Conservation (phyloP, 2,888 invertebrate species). For the Patella caerulea region DNA sequence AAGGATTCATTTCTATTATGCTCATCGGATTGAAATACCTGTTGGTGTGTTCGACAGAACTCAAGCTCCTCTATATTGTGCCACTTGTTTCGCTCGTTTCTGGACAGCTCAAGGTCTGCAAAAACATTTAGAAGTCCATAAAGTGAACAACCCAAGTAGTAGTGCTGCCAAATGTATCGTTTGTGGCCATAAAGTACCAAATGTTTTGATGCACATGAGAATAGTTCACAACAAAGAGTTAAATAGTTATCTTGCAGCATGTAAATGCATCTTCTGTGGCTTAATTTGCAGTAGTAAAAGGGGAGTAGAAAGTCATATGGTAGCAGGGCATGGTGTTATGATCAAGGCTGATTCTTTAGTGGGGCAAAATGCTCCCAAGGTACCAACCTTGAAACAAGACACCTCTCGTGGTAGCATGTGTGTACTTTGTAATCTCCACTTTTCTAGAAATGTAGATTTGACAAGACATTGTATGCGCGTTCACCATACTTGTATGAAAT, state of each 20-base stretch:
- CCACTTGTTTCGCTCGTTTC: conserved; percentile 95
- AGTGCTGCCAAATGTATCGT: conserved; percentile 46
- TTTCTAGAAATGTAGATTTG: conserved; percentile 61
- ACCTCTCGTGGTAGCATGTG: conserved; percentile 48
- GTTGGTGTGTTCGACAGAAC: conserved; percentile 57
- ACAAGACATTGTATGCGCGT: conserved; percentile 61
- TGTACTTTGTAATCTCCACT: conserved; percentile 62
- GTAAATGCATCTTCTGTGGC: conserved; percentile 62
- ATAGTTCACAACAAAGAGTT: conserved; percentile 91
- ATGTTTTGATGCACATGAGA: conserved; percentile 90
- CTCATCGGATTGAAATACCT: conserved; percentile 81
- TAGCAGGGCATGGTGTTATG: conserved; percentile 55
- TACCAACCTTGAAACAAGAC: background rate
- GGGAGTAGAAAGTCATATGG: conserved; percentile 58
- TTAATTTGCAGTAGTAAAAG: conserved; percentile 47
- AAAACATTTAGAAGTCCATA: conserved; percentile 77
- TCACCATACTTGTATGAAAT: conserved; percentile 62
- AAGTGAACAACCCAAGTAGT: conserved; percentile 34
- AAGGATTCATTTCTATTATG: conserved; percentile 97
- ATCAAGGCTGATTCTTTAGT: conserved; percentile 45
- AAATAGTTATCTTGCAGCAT: conserved; percentile 73
- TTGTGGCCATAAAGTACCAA: conserved; percentile 73
- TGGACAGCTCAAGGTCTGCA: conserved; percentile 98
- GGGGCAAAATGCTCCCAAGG: background rate
- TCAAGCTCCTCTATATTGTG: conserved; percentile 92